Conservation (phyloP, 53 echinoderm and acorn worm species). For the Mesocentrotus franciscanus region DNA sequence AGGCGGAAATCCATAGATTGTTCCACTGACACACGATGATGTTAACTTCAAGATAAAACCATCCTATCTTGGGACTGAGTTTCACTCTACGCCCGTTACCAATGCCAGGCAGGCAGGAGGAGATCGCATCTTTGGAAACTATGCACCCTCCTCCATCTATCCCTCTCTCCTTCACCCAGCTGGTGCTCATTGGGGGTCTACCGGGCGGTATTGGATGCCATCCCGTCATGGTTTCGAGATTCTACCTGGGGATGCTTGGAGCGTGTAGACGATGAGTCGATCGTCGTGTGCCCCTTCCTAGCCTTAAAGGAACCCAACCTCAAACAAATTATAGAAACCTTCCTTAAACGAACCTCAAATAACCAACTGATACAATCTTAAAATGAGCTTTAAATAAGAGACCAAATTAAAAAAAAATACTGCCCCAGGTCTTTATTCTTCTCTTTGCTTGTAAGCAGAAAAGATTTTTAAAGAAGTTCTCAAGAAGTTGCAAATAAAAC, state of each 20-base stretch:
- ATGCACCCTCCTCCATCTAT: neutral
- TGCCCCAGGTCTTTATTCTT: no score
- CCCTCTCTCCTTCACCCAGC: conserved; percentile 1
- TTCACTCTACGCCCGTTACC: neutral
- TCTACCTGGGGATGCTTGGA: conserved; percentile 39
- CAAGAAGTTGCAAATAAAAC: neutral
- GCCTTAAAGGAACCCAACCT: neutral
- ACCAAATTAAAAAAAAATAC: neutral
- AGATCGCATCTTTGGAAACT: neutral
- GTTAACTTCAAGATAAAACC: neutral
- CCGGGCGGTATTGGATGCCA: neutral
- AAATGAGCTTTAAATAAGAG: neutral
- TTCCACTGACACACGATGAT: neutral
- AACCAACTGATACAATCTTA: neutral
- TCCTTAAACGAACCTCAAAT: no score
- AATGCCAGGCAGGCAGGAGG: neutral
- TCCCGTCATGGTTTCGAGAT: conserved; percentile 16
- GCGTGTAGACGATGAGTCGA: conserved; percentile 43
- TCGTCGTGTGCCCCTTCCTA: neutral
- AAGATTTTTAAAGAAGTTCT: no score
- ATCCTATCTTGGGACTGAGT: conserved; percentile 2
- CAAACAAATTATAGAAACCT: no score
- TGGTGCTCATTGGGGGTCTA: conserved; percentile 37
- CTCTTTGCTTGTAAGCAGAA: no score
- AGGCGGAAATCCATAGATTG: neutral